Evolutionary conservation across 2,888 invertebrate genomes (phyloP), one percentile per base, ranked within the genome.

Genomic region (Agrochola lota): DNA sequence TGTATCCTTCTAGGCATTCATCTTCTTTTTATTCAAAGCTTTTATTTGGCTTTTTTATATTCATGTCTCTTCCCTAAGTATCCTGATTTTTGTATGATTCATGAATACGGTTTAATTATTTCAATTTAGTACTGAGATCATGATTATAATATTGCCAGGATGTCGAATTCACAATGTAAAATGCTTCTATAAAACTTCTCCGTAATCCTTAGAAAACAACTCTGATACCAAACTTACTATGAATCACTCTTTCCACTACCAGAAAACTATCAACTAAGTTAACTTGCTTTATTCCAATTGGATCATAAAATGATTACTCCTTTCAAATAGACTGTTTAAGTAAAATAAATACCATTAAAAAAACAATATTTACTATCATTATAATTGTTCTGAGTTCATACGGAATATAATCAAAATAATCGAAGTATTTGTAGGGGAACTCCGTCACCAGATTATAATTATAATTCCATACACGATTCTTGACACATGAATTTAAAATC

Each of bases 61-160:
- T 40, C 4, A 35, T 9, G 9, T 59, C 40, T 59, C n/a, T 55
- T 71, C 4, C 7, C 7, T 55, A 4, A 30, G 9, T 7, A 35
- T 43, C 1, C 12, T 57, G 7, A 52, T 66, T 46, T 83, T 20
- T 59, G 0, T 62, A 11, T 30, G 46, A 62, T 35, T n/a, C 26
- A 26, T 43, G 2, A 26, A 30, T 8, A 43, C 12, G 6, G 20
- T 52, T 40, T 30, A 20, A 26, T 46, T 55, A 63, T 35, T 57
- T 1, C 17, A 43, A 43, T 40, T 20, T 49, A 46, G 59, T 69
- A 80, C 35, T 81, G 73, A 80, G 63, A 84, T 72, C 23, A 15
- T 40, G 40, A 67, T 67, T 15, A 20, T 5, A 23, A 46, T 35
- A n/a, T 7, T 15, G 8, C 8, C 20, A 23, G 23, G 15, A 23